phyloP scores from a whole-genome alignment of 2,888 invertebrate genomes.

The Siphonodentalium dalli region DNA sequence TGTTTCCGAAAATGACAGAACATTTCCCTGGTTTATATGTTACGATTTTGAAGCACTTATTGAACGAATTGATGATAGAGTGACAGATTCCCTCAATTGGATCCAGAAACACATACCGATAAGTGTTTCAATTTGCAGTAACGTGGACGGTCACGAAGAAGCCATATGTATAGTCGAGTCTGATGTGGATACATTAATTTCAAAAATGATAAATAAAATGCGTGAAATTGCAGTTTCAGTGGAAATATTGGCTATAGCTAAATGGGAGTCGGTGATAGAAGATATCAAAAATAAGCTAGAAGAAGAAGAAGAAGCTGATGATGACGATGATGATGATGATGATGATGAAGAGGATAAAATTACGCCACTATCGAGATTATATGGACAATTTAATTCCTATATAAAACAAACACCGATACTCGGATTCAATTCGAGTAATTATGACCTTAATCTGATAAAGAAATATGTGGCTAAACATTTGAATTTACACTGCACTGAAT shows the following conservation, averaged over 20 bases:
- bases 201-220: slow-evolving; percentile 11
- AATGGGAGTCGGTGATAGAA: slow-evolving; percentile 22
- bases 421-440: slow-evolving; percentile 13
- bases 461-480: not conserved
- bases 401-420: not conserved
- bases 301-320: not conserved
- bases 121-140: slow-evolving; percentile 22
- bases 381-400: not conserved
- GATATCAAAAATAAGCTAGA: slow-evolving; percentile 10
- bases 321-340: not conserved
- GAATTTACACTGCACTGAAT: not conserved
- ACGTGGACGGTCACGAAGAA: slow-evolving; percentile 17
- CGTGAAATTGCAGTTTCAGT: slow-evolving; percentile 5
- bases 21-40: slow-evolving; percentile 19
- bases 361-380: not conserved
- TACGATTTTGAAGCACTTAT: slow-evolving; percentile 27
- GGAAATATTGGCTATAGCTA: slow-evolving; percentile 12
- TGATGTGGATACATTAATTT: slow-evolving; percentile 11
- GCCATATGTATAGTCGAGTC: slow-evolving; percentile 19
- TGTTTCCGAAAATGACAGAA: slow-evolving; percentile 14
- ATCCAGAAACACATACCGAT: slow-evolving; percentile 22
- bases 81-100: slow-evolving; percentile 15
- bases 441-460: slow-evolving; percentile 14
- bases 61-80: not conserved
- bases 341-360: not conserved